Conservation (phyloP, 1,140 invertebrate genomes). For the Chymomyza costata region DNA sequence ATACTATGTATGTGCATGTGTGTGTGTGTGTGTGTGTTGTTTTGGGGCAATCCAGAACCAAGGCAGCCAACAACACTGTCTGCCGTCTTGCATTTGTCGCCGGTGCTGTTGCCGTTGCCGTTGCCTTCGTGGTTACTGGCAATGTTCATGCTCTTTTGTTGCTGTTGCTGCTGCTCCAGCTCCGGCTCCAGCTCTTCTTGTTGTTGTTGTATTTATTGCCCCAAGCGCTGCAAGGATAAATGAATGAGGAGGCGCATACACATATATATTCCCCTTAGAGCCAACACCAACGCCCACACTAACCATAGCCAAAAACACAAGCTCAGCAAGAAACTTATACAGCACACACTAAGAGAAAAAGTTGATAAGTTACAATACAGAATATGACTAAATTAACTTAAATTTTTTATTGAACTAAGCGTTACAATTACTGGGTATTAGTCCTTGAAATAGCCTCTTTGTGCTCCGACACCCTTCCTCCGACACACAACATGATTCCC, state of each 20-base stretch:
- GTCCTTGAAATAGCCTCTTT: too few relatives aligned
- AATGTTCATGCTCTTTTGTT: slow-evolving; percentile 33
- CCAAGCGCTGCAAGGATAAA: slow-evolving; percentile 65
- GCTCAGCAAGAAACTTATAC: slow-evolving; percentile 32
- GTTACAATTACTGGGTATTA: too few relatives aligned
- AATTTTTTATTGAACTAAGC: too few relatives aligned
- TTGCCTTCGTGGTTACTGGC: slow-evolving; percentile 1
- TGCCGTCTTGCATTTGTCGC: background rate
- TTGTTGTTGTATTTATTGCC: slow-evolving; percentile 46
- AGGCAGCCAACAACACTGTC: slow-evolving; percentile 1
- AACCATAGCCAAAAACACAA: slow-evolving; percentile 25
- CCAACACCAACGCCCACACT: slow-evolving; percentile 15
- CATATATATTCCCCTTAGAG: slow-evolving; percentile 46
- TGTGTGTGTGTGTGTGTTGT: slow-evolving; percentile 25
- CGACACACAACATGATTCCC: too few relatives aligned
- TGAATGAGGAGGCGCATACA: slow-evolving; percentile 60
- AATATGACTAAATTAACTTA: too few relatives aligned
- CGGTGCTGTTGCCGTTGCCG: background rate
- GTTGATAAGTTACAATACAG: too few relatives aligned
- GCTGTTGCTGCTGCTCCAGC: slow-evolving; percentile 29
- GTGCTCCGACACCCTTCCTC: too few relatives aligned
- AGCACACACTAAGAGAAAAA: too few relatives aligned
- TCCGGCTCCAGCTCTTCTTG: background rate
- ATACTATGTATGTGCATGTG: background rate
- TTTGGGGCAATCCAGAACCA: slow-evolving; percentile 30